Base-by-base conservation (phyloP, 2,888 invertebrate genomes). In the Seira ritae region DNA sequence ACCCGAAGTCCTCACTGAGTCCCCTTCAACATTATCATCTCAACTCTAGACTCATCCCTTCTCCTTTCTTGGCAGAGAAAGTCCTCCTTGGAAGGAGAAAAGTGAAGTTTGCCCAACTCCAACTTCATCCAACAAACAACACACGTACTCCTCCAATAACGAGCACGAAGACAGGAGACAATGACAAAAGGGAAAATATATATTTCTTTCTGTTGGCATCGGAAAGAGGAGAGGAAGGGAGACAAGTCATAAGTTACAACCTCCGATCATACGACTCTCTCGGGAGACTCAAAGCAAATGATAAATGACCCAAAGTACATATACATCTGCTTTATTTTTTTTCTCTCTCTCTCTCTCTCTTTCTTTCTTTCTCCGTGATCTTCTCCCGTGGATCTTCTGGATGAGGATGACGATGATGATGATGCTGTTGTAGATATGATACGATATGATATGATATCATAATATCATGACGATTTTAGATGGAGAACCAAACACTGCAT, bases 161-260 rank as follows among this genome's bases (percentile, higher is more conserved):
- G 23, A 65, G 22, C 22, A 20, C 23, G 23, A 20, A 15, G 65
- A 65, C 50, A 50, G 50, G 50, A 50, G 12, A 65, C 70, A 62
- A 74, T 66, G 78, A 74, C 72, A 77, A 77, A 68, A 71, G 72
- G 37, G 74, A 83, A 71, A 50, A n/a, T 50, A 50, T n/a, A n/a
- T 50, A 50, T 50, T n/a, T 31, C 31, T 50, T 50, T 15, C 2
- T 50, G 68, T 60, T 71, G 77, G 72, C 68, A 73, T 62, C 65
- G 73, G 71, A 12, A 2, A 15, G 6, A 67, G 80, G 83, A 69
- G 71, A 12, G 15, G 50, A 17, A 67, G 80, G 83, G 86, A 87
- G 86, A 87, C 87, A 88, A 88, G 87, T 88, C 88, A 88, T 88
- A 88, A 88, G 88, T 88, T 88, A 87, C 84, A 86, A 87, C 87